Evolutionary conservation across 1,140 invertebrate species (phyloP), one percentile per base, ranked within the genome.

Genomic region (Belonocnema kinseyi): DNA sequence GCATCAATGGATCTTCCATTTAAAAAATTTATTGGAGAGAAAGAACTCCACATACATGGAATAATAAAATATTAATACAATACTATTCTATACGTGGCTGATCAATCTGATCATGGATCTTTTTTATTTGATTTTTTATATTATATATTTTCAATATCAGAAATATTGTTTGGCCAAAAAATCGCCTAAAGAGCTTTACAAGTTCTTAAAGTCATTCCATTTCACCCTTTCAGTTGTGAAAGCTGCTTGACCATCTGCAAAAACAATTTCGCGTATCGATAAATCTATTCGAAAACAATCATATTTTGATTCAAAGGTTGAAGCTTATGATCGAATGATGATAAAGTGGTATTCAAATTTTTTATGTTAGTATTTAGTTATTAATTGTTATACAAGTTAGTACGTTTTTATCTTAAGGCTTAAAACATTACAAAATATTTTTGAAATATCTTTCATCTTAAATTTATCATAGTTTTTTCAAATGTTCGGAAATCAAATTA

Each of bases 181-280:
- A 66, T 66, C 61, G 26, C 26, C 61, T 66, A 46, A 66, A 46
- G 26, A 66, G 61, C n/a, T 66, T 66, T 66, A 66, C 21, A 40
- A 66, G 61, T 66, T 61, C 58, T 21, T 14, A 14, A 46, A 66
- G 61, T 66, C 61, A 66, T 40, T 40, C 33, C 14, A 14, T 66
- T 26, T 66, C 61, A 16, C 40, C 33, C 26, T 46, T 66, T 66
- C 33, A 33, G 61, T 40, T 66, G 61, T 66, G 26, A 40, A 66
- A 46, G 61, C 33, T 40, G 26, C 61, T 66, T 66, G 61, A 66
- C 61, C 33, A 66, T 66, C 61, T 66, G 61, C n/a, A 33, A 66
- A 66, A 66, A 66, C 61, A 66, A 66, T 66, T 66, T 66, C 61
- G 21, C 40, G 61, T 66, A 46, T 66, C 61, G 40, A 40, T 8